Evolutionary conservation across 2,797 vertebrate genomes (phyloP).

Genomic region (Apogon talboti): DNA sequence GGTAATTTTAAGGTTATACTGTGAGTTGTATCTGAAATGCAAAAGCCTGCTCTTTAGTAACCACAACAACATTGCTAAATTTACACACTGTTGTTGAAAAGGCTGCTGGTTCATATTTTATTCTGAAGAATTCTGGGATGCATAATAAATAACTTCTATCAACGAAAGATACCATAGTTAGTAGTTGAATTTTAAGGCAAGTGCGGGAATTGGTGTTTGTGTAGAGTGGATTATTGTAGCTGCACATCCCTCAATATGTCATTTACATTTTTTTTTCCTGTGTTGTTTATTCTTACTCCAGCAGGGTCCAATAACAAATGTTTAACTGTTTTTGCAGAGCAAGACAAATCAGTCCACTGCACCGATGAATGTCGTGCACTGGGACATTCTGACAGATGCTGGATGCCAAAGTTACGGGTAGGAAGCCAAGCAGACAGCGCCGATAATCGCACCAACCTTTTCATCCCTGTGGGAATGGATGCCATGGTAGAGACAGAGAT

Average conservation of each 20-base stretch:
- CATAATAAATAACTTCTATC: slow-evolving; percentile 28
- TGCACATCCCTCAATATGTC: slow-evolving; percentile 61
- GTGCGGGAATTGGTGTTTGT: slow-evolving; percentile 27
- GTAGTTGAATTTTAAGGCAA: slow-evolving; percentile 25
- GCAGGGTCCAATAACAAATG: slow-evolving; percentile 75
- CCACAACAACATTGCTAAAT: slow-evolving; percentile 14
- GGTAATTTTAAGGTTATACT: slow-evolving; percentile 25
- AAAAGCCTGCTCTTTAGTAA: slow-evolving; percentile 13
- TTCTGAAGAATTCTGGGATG: slow-evolving; percentile 18
- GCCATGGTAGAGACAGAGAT: slow-evolving; percentile 96
- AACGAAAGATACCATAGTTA: slow-evolving; percentile 17
- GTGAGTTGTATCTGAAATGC: slow-evolving; percentile 5
- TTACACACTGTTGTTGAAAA: slow-evolving; percentile 23
- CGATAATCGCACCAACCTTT: slow-evolving; percentile 87
- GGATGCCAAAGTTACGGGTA: slow-evolving; percentile 98
- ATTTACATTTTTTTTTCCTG: slow-evolving; percentile 48
- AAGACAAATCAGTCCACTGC: slow-evolving; percentile 97
- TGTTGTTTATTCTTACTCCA: slow-evolving; percentile 55
- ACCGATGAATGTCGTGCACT: slow-evolving; percentile 98
- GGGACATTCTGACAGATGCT: slow-evolving; percentile 99
- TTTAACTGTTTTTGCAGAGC: slow-evolving; percentile 87
- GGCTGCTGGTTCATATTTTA: slow-evolving; percentile 35
- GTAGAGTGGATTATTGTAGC: slow-evolving; percentile 28
- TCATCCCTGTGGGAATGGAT: slow-evolving; percentile 90
- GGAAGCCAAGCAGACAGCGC: slow-evolving; percentile 95